Conservation (phyloP, 2,888 invertebrate genomes). For the Eristalinus sepulchralis region DNA sequence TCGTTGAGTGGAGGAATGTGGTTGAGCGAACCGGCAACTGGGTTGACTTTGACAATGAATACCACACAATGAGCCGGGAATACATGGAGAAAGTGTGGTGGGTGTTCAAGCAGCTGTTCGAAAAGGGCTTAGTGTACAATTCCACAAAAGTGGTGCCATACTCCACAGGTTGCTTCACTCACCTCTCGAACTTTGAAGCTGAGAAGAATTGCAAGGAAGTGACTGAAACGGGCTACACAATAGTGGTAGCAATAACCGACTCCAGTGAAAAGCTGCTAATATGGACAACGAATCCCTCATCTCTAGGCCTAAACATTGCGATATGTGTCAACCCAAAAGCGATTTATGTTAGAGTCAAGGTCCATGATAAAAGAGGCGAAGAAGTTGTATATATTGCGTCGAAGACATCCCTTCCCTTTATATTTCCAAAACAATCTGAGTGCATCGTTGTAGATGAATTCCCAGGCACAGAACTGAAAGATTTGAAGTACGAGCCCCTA, state of each 20-base stretch:
- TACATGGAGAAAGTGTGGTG: slow-evolving; percentile 99
- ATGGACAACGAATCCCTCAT: slow-evolving; percentile 99
- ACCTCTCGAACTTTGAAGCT: slow-evolving; percentile 97
- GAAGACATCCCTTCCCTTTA: slow-evolving; percentile 87
- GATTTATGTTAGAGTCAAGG: slow-evolving; percentile 89
- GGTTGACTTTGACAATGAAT: slow-evolving; percentile 98
- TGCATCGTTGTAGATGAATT: slow-evolving; percentile 89
- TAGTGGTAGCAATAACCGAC: slow-evolving; percentile 90
- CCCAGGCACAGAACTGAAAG: slow-evolving; percentile 88
- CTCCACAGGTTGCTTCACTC: slow-evolving; percentile 96
- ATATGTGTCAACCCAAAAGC: slow-evolving; percentile 94
- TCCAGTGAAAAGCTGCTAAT: slow-evolving; percentile 61
- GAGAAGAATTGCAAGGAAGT: slow-evolving; percentile 98
- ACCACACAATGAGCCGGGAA: slow-evolving; percentile 97
- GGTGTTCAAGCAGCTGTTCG: slow-evolving; percentile 95
- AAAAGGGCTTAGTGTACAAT: slow-evolving; percentile 95
- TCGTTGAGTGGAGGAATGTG: slow-evolving; percentile 92
- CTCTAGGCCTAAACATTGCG: slow-evolving; percentile 95
- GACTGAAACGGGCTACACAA: slow-evolving; percentile 93
- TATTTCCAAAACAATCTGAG: slow-evolving; percentile 89
- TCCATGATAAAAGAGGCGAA: slow-evolving; percentile 77
- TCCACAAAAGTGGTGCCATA: slow-evolving; percentile 99
- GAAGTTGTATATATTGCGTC: slow-evolving; percentile 83
- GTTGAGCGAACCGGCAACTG: slow-evolving; percentile 94
- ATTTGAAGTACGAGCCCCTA: slow-evolving; percentile 90